Evolutionary conservation across 53 echinoderm and acorn worm genomes (phyloP).

Genomic region (Temnopleurus reevesii): DNA sequence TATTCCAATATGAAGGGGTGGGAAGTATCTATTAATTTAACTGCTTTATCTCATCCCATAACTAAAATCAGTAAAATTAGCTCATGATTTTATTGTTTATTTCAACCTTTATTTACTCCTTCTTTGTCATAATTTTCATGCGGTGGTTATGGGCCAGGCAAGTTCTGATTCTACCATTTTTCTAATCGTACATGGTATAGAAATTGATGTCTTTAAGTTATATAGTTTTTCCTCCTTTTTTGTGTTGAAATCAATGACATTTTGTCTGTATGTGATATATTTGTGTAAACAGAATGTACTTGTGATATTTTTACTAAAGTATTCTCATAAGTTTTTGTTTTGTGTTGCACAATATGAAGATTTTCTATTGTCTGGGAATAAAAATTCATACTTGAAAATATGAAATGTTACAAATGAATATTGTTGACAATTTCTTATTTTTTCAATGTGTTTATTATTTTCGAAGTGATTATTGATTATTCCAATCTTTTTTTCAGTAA

Average conservation of each 20-base stretch:
- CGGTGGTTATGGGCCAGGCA: background rate
- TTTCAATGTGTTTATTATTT: background rate
- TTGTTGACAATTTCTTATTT: background rate
- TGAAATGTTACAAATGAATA: slow-evolving; percentile 42
- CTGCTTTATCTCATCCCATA: background rate
- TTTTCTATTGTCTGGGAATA: slow-evolving; percentile 58
- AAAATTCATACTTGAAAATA: slow-evolving; percentile 52
- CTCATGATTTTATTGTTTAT: too few relatives aligned
- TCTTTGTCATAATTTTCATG: background rate
- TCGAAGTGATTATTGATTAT: background rate
- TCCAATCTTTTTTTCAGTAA: too few relatives aligned
- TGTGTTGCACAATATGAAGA: slow-evolving; percentile 34
- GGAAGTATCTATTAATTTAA: background rate
- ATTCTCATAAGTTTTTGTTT: slow-evolving; percentile 3
- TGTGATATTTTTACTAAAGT: slow-evolving; percentile 38
- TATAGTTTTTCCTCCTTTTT: too few relatives aligned
- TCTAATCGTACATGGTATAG: background rate
- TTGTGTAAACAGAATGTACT: slow-evolving; percentile 31
- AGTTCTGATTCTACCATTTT: too few relatives aligned
- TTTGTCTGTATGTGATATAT: background rate
- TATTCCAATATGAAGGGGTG: background rate
- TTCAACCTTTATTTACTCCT: background rate
- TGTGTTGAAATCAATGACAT: background rate
- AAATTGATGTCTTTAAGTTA: too few relatives aligned
- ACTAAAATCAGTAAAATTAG: background rate